Evolutionary conservation across 2,113 vertebrate genomes (phyloP).

Genomic region (Hippocampus mohnikei): DNA sequence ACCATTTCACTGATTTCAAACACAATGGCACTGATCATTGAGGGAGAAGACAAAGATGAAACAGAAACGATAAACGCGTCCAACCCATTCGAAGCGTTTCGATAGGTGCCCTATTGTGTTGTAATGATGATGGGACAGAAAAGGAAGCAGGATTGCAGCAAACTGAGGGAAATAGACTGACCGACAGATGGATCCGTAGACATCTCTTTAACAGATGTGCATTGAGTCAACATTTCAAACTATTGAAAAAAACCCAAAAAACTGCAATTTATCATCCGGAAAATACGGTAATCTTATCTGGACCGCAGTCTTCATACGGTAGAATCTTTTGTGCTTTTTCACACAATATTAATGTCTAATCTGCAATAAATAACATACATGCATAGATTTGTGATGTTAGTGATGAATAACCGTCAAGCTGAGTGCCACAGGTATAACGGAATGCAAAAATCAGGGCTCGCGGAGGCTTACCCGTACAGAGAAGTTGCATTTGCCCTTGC

Average conservation of each 20-base stretch:
- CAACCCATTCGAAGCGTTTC: background rate
- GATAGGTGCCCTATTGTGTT: background rate
- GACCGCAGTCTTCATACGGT: too few relatives aligned
- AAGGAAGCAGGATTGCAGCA: background rate
- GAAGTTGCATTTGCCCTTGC: slow-evolving; percentile 88
- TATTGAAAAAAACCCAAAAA: too few relatives aligned
- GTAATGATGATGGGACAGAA: background rate
- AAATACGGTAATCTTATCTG: background rate
- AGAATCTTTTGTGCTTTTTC: background rate
- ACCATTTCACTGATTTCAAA: background rate
- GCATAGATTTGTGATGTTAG: background rate
- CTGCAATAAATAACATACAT: background rate
- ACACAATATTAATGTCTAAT: background rate
- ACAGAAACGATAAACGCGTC: background rate
- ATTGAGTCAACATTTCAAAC: background rate
- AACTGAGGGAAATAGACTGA: slow-evolving; percentile 14
- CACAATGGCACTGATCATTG: background rate
- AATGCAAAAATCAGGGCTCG: background rate
- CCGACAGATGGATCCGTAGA: slow-evolving; percentile 33
- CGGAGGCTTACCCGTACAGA: slow-evolving; percentile 78
- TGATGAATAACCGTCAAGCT: background rate
- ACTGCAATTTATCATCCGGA: too few relatives aligned
- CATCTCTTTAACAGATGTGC: slow-evolving; percentile 11
- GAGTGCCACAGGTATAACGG: background rate
- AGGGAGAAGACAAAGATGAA: background rate